Conservation (phyloP, 2,888 invertebrate genomes). For the Emmelina monodactyla region DNA sequence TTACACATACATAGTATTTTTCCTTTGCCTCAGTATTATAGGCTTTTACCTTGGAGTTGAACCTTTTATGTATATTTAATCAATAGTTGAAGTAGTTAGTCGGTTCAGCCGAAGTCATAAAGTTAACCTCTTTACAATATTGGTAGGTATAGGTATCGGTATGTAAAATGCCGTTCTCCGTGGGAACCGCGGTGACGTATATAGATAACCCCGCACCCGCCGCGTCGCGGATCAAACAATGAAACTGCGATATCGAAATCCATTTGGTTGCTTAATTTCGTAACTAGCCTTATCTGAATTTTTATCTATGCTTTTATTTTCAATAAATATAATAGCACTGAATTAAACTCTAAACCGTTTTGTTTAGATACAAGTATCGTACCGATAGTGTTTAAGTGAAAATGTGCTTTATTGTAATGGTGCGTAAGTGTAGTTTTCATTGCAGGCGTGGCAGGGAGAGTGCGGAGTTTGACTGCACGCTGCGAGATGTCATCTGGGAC, state of each 20-base stretch:
- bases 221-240: constrained; percentile 39
- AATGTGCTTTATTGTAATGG: constrained; percentile 22
- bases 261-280: constrained; percentile 57
- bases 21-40: too few species aligned
- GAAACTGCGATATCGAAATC: constrained; percentile 46
- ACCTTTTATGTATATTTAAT: too few species aligned
- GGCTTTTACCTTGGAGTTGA: too few species aligned
- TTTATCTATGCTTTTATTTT: constrained; percentile 57
- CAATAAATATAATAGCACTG: constrained; percentile 39
- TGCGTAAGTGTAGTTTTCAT: constrained; percentile 17
- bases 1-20: too few species aligned
- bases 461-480: constrained; percentile 50
- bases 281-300: constrained; percentile 46
- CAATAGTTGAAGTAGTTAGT: too few species aligned
- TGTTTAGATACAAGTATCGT: neutral
- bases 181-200: constrained; percentile 53
- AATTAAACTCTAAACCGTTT: constrained; percentile 29
- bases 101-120: too few species aligned
- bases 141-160: too few species aligned
- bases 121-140: too few species aligned
- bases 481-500: constrained; percentile 62
- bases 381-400: constrained; percentile 15
- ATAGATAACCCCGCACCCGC: constrained; percentile 39
- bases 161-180: constrained; percentile 61
- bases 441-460: constrained; percentile 22